Percentiles rank a stretch among this genome's conserved stretches.
Evolutionary conservation across 2,888 invertebrate genomes (phyloP).

Genomic region (Ormyrus labotus): DNA sequence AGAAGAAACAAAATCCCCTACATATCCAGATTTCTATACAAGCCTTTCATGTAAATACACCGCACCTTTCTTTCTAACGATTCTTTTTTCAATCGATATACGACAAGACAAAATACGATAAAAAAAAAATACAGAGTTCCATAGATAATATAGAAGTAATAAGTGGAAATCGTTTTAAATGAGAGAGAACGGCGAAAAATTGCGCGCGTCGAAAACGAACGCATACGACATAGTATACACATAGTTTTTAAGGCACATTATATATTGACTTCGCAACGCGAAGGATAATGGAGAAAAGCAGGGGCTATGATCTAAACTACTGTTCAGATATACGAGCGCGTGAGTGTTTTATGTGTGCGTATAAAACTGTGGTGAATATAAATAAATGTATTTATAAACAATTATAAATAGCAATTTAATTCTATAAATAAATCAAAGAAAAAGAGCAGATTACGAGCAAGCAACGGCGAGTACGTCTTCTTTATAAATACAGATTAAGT

Average conservation of each 20-base stretch:
- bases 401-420: constrained; percentile 60
- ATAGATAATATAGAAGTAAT: constrained; percentile 11
- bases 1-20: constrained; percentile 32
- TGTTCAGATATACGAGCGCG: constrained; percentile 35
- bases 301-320: constrained; percentile 59
- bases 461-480: constrained; percentile 30
- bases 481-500: constrained; percentile 59
- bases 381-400: constrained; percentile 61
- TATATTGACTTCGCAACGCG: constrained; percentile 41
- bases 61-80: constrained; percentile 43
- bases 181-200: background rate
- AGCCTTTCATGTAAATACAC: constrained; percentile 50
- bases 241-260: constrained; percentile 48
- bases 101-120: constrained; percentile 12
- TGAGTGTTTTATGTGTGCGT: constrained; percentile 23
- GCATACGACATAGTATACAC: constrained; percentile 51
- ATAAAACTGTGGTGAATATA: constrained; percentile 46
- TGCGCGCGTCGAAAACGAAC: constrained; percentile 29
- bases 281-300: constrained; percentile 38
- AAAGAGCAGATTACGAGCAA: constrained; percentile 42
- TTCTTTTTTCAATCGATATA: constrained; percentile 29
- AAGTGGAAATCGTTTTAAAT: constrained; percentile 14
- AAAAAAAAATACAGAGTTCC: constrained; percentile 13
- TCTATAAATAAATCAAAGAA: constrained; percentile 37
- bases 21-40: constrained; percentile 55